Evolutionary conservation across 92 coral and sea anemone genomes (phyloP), one percentile per base, ranked within the genome.

Genomic region (Hydrozoanthus gracilis): DNA sequence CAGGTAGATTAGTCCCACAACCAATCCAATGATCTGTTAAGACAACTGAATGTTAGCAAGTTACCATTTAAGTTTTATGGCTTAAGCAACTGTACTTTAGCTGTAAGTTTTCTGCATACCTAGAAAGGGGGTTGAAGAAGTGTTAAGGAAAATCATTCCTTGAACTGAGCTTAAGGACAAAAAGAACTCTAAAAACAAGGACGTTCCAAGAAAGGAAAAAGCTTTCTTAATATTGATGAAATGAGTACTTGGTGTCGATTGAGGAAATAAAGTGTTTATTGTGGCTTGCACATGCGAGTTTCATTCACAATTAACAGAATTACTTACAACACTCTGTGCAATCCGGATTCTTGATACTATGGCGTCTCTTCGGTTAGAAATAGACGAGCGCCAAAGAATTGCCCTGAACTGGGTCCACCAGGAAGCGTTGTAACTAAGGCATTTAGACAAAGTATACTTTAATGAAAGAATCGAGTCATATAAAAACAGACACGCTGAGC

Each of bases 1-100:
- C 11, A 93, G 48, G 87, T 93, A 93, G 67, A 93, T 91, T 15
- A 93, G 74, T 16, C 96, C 96, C 15, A 92, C 93, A 35, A 93
- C 82, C 20, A 91, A 13, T 13, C 82, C 96, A 27, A 92, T 79
- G 35, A 93, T 8, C 96, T 93, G 83, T 4, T 51, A n/a, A 60
- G 51, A 77, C 15, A 83, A 46, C 46, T 8, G 8, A 71, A 14
- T 27, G 13, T 7, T 5, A n/a, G 0, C 61, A 80, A 62, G 5
- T 3, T 14, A 62, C 68, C n/a, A 18, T 12, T 10, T 2, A 14
- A 60, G 66, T 8, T 54, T 54, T 2, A 54, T 8, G 15, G 64
- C 64, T n/a, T 10, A 27, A 27, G 39, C 39, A 27, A 27, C 39
- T 27, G 39, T 2, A 27, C 39, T 27, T 0, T 27, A 27, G 39